Percentiles rank a stretch among this genome's conserved stretches.
Evolutionary conservation across 2,888 invertebrate species (phyloP).

Genomic region (Drosophila meridionalis): DNA sequence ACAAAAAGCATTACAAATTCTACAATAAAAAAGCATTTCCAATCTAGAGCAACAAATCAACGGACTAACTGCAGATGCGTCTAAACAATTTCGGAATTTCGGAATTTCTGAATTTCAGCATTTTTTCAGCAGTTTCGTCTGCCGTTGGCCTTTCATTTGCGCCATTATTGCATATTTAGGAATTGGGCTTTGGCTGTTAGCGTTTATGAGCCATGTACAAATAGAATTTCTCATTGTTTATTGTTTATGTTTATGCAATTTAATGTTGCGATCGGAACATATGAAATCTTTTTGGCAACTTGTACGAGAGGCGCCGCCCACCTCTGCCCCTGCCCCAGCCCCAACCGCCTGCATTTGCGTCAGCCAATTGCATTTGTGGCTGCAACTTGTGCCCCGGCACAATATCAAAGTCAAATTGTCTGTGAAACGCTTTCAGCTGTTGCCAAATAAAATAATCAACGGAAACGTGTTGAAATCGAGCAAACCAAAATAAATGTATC

Average conservation of each 20-base stretch:
- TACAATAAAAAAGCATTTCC: constrained; percentile 17
- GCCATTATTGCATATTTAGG: constrained; percentile 49
- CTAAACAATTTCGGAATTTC: constrained; percentile 44
- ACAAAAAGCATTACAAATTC: constrained; percentile 11
- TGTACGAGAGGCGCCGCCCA: constrained; percentile 44
- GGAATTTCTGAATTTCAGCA: constrained; percentile 1
- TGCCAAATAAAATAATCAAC: constrained; percentile 73
- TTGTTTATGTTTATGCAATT: constrained; percentile 72
- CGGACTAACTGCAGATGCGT: constrained; percentile 33
- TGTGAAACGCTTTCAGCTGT: constrained; percentile 57
- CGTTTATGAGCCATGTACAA: constrained; percentile 43
- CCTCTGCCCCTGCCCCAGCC: constrained; percentile 42
- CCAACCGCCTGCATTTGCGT: constrained; percentile 16
- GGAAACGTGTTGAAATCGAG: constrained; percentile 42
- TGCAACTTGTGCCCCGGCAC: constrained; percentile 44
- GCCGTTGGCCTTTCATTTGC: constrained; percentile 29
- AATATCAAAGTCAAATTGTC: constrained; percentile 72
- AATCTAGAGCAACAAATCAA: constrained; percentile 38
- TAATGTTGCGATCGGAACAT: constrained; percentile 52
- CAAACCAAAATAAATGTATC: constrained; percentile 6
- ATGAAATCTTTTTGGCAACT: constrained; percentile 56
- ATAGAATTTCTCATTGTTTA: constrained; percentile 35
- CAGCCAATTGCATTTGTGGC: constrained; percentile 16
- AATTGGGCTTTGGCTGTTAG: constrained; percentile 34
- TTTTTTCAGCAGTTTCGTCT: background rate